Base-by-base conservation (phyloP, 2,888 invertebrate genomes). In the Ornithoptera priamus region DNA sequence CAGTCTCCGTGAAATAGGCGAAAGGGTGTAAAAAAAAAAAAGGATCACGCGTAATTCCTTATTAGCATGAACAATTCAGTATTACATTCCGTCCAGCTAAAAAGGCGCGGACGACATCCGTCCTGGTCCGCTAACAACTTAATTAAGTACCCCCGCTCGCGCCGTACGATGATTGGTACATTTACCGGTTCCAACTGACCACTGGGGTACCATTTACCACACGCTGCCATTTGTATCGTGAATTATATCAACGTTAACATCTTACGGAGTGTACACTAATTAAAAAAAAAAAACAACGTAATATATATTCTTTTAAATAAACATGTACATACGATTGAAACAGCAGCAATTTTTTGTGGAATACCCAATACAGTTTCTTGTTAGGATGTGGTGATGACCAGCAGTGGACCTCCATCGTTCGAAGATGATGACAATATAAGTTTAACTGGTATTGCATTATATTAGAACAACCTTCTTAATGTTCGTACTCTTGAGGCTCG, bases 51-150 rank as follows among this genome's bases (percentile, higher is more conserved):
- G 69, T 75, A 76, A 74, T 74, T 74, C 77, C 77, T 71, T 77
- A 76, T 77, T 76, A 76, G 76, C 71, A 68, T 56, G 65, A 72
- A 74, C 77, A 75, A 75, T 76, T 75, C 76, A 70, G 75, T 71
- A 75, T 77, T 69, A 74, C 79, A 81, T 81, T 79, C 80, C 76
- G 66, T 20, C 39, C 18, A 59, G 65, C 78, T 69, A 74, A 77
- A 78, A 78, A 72, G 78, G 78, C 64, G 65, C 72, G 74, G 72
- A 71, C 67, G 67, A 72, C 75, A 73, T 75, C 67, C 72, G 65
- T 67, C 60, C 62, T 69, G 62, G 74, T 67, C 72, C 68, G 75
- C 72, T 76, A 78, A 81, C 77, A 77, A 77, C 80, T 80, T 74
- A 78, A 80, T 80, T 79, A 80, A 76, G 74, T 72, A 68, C 65